A percentile compares a stretch with the other conserved stretches of the same genome.
Conservation (phyloP, 2,113 vertebrate species). For the Triplophysa rosa region DNA sequence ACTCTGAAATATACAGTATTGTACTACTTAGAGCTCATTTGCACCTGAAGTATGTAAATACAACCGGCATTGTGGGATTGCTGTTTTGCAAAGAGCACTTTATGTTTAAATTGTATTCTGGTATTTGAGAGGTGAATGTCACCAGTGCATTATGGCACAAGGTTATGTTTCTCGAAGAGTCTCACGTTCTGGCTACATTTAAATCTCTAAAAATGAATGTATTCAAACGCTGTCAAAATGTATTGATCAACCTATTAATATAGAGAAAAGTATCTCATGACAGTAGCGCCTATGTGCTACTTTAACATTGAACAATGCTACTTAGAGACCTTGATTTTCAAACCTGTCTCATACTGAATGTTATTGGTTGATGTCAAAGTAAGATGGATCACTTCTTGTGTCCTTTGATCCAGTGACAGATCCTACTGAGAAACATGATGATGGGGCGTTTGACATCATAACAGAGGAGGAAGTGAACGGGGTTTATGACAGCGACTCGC, state of each 20-base stretch:
- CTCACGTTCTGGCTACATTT: too few relatives aligned
- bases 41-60: not conserved
- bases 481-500: constrained; percentile 82
- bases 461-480: constrained; percentile 92
- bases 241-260: too few relatives aligned
- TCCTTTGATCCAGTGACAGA: constrained; percentile 63
- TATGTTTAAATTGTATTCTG: not conserved
- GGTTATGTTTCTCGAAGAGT: too few relatives aligned
- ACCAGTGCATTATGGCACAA: not conserved
- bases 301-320: not conserved
- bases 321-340: not conserved
- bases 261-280: not conserved
- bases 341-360: not conserved
- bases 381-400: not conserved
- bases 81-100: not conserved
- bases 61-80: not conserved
- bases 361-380: not conserved
- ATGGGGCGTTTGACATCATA: constrained; percentile 89
- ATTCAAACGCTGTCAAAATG: too few relatives aligned
- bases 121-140: not conserved
- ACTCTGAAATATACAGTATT: not conserved
- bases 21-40: not conserved
- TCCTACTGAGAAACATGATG: constrained; percentile 76
- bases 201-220: too few relatives aligned
- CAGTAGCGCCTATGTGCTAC: not conserved